Base-by-base conservation (phyloP, 2,797 vertebrate genomes). In the Lithobates sylvaticus region DNA sequence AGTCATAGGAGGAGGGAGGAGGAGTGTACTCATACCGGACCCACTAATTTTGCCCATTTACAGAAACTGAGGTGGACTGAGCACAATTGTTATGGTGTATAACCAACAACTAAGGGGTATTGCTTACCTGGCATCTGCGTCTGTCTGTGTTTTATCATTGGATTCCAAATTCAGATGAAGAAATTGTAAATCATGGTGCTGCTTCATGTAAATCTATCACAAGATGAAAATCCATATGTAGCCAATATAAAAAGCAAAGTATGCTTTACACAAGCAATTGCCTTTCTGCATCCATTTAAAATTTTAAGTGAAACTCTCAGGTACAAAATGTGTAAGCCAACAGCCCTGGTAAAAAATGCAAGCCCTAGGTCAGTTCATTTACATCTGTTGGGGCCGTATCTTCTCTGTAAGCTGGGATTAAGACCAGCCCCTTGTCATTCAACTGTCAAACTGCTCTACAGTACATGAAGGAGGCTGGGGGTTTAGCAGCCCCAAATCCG, bases 151-250 rank as follows among this genome's bases (percentile, higher is more conserved):
- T 15, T 89, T 84, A 78, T 96, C 94, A 84, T 92, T 92, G 72
- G 94, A 91, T 81, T 96, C 96, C 91, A 96, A 91, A 91, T 90
- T 96, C 87, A 95, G 76, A 75, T 95, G 94, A 76, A 97, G 91
- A 88, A 97, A 94, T 84, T 97, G 94, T 67, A 98, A 91, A 88
- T 98, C 96, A 73, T 88, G 92, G 74, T 95, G 94, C 89, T 97
- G 97, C 84, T 96, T 97, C 73, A 95, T 88, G 84, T 95, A 98
- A 86, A 97, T 95, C 97, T 98, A 91, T 65, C 32, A 47, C 13
- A 13, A 91, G 84, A 90, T 15, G 27, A 68, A 42, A 58, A 68
- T 0, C 27, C 34, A 39, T 39, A n/a, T 61, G 58, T 61, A 18
- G 21, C 8, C 58, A 61, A 61, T 23, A 61, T n/a, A 10, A 32